These are phyloP conservation scores for Heterocephalus glaber DNA, from an alignment of 2,113 vertebrate genomes.

Conservation along the genomic window DNA sequence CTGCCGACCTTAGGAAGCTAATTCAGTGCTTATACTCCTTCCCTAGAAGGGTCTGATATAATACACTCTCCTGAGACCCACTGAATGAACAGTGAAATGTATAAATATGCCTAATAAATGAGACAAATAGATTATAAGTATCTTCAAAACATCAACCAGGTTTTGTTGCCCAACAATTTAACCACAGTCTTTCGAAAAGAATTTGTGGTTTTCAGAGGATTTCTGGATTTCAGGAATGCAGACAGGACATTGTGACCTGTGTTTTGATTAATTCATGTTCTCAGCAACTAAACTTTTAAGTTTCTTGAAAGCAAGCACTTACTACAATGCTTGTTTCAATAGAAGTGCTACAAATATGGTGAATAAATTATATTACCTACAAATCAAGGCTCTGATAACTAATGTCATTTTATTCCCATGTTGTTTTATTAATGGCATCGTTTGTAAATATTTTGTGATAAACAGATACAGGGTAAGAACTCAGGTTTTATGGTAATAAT, in stretches of 20 bases:
- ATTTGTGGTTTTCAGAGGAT: not conserved
- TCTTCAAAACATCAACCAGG: not conserved
- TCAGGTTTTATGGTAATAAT: not conserved
- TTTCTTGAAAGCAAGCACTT: not conserved
- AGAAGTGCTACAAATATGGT: not conserved
- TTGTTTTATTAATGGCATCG: not conserved
- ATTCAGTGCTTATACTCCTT: fast-evolving
- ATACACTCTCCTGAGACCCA: not conserved
- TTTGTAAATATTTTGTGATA: not conserved
- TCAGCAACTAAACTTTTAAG: not conserved
- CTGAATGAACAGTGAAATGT: not conserved
- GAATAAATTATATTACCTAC: not conserved
- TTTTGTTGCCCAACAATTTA: not conserved
- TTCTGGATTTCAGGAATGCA: not conserved
- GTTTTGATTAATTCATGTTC: not conserved
- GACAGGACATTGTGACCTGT: not conserved
- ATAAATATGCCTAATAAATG: fast-evolving
- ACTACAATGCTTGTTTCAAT: not conserved
- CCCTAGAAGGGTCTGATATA: not conserved
- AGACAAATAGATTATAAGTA: not conserved
- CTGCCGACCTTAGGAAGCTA: not conserved
- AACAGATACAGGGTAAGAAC: not conserved
- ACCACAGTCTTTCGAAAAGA: not conserved
- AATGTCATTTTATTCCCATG: not conserved
- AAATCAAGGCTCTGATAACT: not conserved